phyloP scores from a whole-genome alignment of 2,113 vertebrate genomes.

The Lepus americanus region DNA sequence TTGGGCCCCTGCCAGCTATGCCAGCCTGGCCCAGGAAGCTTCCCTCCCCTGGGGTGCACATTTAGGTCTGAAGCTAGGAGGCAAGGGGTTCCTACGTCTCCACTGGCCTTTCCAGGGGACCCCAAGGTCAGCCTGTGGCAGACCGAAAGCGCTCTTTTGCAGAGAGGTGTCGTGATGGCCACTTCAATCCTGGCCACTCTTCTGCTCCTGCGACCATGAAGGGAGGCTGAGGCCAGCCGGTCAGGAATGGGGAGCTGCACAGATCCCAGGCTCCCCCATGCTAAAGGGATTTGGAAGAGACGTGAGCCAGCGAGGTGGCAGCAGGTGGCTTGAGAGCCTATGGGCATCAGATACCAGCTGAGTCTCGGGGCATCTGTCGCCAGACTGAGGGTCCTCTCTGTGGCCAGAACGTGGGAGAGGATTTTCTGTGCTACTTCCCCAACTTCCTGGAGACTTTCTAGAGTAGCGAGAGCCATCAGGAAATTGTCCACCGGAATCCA shows the following conservation, averaged over 20 bases:
- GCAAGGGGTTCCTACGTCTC: neutral
- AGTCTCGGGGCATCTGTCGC: constrained; percentile 32
- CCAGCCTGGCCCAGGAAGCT: neutral
- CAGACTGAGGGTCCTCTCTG: neutral
- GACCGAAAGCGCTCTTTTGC: neutral
- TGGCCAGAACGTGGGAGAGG: neutral
- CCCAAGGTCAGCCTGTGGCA: neutral
- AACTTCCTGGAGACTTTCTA: constrained; percentile 4
- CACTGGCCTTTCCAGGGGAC: neutral
- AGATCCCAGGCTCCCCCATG: constrained; percentile 32
- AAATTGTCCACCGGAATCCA: neutral
- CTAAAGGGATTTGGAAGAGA: constrained; percentile 12
- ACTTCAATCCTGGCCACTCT: neutral
- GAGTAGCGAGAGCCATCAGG: neutral
- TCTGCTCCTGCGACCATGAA: constrained; percentile 29
- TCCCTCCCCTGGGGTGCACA: neutral
- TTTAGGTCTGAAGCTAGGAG: constrained; percentile 36
- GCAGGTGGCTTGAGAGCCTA: neutral
- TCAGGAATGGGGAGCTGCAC: neutral
- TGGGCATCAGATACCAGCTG: neutral
- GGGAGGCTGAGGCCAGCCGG: constrained; percentile 10
- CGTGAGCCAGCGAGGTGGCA: neutral
- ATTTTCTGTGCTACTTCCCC: neutral
- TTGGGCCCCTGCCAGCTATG: neutral
- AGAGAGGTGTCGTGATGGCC: neutral